These are phyloP conservation scores for Fragum fragum DNA, from an alignment of 2,888 invertebrate species.

Conservation along the genomic window DNA sequence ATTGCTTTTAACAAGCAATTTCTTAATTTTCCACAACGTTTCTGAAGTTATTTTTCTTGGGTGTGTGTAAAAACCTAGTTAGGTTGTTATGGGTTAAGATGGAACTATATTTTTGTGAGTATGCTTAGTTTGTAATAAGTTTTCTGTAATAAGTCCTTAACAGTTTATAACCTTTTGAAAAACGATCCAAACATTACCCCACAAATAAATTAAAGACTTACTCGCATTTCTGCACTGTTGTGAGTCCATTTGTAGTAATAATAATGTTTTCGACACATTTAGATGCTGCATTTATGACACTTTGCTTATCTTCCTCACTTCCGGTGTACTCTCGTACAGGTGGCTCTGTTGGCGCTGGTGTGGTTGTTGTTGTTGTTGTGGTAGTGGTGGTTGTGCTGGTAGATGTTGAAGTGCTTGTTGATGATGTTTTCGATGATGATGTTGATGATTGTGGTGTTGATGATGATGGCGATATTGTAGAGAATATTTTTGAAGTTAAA, in stretches of 20 bases:
- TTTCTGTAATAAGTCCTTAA: too few relatives aligned
- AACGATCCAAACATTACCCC: too few relatives aligned
- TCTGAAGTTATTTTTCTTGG: too few relatives aligned
- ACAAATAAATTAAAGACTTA: constrained; percentile 6
- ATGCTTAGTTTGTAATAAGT: too few relatives aligned
- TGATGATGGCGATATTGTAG: constrained; percentile 16
- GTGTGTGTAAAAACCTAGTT: too few relatives aligned
- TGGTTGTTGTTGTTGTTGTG: constrained; percentile 59
- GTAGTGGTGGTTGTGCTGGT: constrained; percentile 48
- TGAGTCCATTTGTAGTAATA: constrained; percentile 32
- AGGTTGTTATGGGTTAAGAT: too few relatives aligned
- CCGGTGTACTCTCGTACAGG: constrained; percentile 52
- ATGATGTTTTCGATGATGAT: constrained; percentile 30
- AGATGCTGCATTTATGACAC: constrained; percentile 5
- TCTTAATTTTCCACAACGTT: too few relatives aligned
- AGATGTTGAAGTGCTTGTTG: constrained; percentile 34
- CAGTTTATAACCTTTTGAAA: too few relatives aligned
- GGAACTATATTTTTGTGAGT: too few relatives aligned
- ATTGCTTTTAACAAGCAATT: too few relatives aligned
- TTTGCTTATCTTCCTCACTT: constrained; percentile 41
- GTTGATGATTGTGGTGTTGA: constrained; percentile 21
- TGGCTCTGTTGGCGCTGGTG: constrained; percentile 58
- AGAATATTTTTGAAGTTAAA: constrained; percentile 14
- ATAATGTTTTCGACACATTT: constrained; percentile 42
- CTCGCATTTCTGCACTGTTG: constrained; percentile 43